Evolutionary conservation across 1,140 invertebrate species (phyloP).

Genomic region (Campoletis sonorensis): DNA sequence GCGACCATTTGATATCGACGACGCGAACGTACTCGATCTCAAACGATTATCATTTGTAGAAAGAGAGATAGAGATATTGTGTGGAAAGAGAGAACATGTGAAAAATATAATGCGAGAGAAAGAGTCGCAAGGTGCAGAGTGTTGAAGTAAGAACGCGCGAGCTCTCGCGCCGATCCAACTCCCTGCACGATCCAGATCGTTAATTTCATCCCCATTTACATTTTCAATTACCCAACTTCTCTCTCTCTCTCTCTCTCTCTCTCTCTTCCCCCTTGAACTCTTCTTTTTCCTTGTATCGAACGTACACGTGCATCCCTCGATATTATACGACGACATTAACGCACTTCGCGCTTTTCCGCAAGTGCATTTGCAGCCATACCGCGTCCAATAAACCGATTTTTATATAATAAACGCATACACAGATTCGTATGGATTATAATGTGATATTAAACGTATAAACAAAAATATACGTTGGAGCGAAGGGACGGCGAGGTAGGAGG

Average conservation of each 20-base stretch:
- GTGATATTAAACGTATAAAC: neutral
- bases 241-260: too few relatives aligned
- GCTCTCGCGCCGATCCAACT: constrained; percentile 37
- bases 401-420: neutral
- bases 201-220: constrained; percentile 63
- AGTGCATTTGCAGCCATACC: neutral
- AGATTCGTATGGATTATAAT: neutral
- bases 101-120: too few relatives aligned
- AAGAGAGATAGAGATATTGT: neutral
- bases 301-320: neutral
- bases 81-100: neutral
- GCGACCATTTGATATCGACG: constrained; percentile 51
- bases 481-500: neutral
- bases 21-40: constrained; percentile 39
- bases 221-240: constrained; percentile 63
- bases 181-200: constrained; percentile 58
- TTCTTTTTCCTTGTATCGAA: neutral
- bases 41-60: constrained; percentile 57
- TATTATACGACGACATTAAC: neutral
- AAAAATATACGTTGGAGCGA: neutral
- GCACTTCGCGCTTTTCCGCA: neutral
- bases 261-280: neutral
- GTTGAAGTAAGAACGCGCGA: constrained; percentile 5
- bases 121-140: neutral
- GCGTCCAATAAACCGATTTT: neutral